These are phyloP conservation scores for Chaitophorus viminalis DNA, from an alignment of 2,888 invertebrate species.

Conservation along the genomic window DNA sequence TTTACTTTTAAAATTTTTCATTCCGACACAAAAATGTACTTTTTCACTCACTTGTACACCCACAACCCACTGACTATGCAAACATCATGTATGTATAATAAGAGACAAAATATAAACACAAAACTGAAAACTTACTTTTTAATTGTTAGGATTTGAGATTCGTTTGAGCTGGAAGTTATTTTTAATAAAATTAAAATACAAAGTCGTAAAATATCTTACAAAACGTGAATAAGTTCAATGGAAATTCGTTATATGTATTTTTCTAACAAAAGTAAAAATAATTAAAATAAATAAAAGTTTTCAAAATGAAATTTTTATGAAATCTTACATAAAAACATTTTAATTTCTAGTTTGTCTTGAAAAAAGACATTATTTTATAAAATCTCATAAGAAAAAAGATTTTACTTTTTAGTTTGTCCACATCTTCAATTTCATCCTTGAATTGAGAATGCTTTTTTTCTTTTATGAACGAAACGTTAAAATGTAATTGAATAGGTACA, in stretches of 20 bases:
- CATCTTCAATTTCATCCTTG: background rate
- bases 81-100: background rate
- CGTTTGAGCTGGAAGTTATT: background rate
- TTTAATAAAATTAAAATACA: background rate
- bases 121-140: background rate
- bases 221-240: too few relatives aligned
- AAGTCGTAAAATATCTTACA: too few relatives aligned
- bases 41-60: too few relatives aligned
- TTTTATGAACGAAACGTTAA: background rate
- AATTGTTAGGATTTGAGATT: background rate
- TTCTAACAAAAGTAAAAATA: too few relatives aligned
- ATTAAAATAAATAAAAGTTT: too few relatives aligned
- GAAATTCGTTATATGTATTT: too few relatives aligned
- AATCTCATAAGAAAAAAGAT: too few relatives aligned
- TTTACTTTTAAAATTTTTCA: background rate
- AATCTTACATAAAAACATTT: too few relatives aligned
- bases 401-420: too few relatives aligned
- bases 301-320: too few relatives aligned
- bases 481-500: background rate
- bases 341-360: too few relatives aligned
- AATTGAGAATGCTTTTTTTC: background rate
- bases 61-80: background rate
- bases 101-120: background rate
- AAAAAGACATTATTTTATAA: too few relatives aligned
- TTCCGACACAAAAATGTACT: background rate